A percentile compares a stretch with the other conserved stretches of the same genome.
Conservation (phyloP, 2,797 vertebrate genomes). For the Myotis daubentonii region DNA sequence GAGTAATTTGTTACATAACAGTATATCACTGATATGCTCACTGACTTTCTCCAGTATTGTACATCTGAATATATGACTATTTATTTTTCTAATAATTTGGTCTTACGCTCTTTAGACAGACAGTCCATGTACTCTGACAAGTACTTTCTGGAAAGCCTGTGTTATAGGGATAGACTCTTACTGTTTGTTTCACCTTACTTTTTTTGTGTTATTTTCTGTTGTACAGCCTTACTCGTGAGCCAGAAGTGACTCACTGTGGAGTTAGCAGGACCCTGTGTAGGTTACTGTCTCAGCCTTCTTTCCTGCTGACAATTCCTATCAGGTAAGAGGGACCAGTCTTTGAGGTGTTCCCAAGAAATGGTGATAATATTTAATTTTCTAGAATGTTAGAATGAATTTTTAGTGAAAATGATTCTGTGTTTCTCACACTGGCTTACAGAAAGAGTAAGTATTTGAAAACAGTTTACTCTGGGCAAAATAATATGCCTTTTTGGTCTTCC, state of each 20-base stretch:
- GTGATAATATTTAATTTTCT: conserved; percentile 10
- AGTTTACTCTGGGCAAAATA: neutral
- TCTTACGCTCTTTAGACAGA: neutral
- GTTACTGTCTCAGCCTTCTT: neutral
- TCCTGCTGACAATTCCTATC: neutral
- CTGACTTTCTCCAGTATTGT: neutral
- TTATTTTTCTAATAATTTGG: neutral
- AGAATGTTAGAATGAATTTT: conserved; percentile 1
- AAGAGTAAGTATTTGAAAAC: neutral
- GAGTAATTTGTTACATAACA: neutral
- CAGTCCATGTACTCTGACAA: neutral
- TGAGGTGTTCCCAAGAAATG: neutral
- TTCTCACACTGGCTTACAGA: neutral
- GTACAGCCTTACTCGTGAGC: neutral
- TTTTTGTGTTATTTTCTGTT: neutral
- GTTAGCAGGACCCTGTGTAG: neutral
- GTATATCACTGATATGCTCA: neutral
- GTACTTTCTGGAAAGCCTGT: neutral
- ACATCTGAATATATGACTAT: neutral
- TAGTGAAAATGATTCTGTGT: neutral
- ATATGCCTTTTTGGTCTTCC: neutral
- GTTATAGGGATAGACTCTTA: neutral
- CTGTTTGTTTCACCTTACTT: neutral
- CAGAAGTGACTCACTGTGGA: neutral
- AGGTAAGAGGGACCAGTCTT: neutral